phyloP scores from a whole-genome alignment of 2,797 vertebrate species.

The Danio albolineatus region DNA sequence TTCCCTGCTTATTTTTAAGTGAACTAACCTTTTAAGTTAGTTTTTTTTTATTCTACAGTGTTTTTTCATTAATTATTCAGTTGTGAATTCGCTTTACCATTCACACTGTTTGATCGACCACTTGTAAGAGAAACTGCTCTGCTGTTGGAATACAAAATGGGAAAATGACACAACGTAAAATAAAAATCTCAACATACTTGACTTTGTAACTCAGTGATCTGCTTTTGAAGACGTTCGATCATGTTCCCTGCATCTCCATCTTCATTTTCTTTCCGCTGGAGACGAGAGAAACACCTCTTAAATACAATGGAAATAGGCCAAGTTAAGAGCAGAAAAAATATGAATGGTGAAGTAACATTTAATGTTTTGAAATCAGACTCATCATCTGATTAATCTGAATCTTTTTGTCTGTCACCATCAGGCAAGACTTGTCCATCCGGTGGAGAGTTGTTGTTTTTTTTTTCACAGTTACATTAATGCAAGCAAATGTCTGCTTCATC shows the following conservation, averaged over 20 bases:
- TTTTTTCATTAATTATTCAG: too few relatives aligned
- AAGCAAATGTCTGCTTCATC: constrained; percentile 15
- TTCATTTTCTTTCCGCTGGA: constrained; percentile 11
- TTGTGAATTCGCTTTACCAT: background rate
- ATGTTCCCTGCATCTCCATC: background rate
- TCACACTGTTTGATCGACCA: background rate
- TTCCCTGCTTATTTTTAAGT: background rate
- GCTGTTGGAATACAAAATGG: background rate
- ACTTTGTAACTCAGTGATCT: constrained; percentile 8
- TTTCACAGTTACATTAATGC: background rate
- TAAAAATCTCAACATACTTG: constrained; percentile 28
- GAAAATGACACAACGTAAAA: background rate
- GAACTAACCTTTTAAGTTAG: background rate
- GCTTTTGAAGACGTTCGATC: constrained; percentile 31
- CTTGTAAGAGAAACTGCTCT: too few relatives aligned
- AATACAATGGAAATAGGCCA: background rate
- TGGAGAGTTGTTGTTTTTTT: background rate
- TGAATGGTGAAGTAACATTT: background rate
- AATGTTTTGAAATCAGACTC: constrained; percentile 2
- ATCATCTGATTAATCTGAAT: background rate
- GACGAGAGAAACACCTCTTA: background rate
- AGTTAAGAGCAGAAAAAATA: background rate
- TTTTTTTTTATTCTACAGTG: background rate
- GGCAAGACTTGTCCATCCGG: background rate
- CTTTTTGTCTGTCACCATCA: background rate